phyloP scores from a whole-genome alignment of 1,140 invertebrate species.

The Antheraea pernyi region DNA sequence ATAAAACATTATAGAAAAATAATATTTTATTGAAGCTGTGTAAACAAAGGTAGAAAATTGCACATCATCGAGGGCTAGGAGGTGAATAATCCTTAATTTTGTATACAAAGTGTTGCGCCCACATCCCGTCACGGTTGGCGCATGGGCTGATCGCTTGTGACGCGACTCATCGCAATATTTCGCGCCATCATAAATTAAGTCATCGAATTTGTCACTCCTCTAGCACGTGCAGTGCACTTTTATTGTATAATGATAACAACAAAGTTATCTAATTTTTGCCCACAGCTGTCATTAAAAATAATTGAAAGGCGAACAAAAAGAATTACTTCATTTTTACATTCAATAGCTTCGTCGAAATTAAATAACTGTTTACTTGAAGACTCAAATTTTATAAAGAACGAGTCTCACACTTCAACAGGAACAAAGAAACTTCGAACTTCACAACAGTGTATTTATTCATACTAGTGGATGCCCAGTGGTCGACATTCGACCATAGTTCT shows the following conservation, averaged over 20 bases:
- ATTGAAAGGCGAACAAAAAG: neutral
- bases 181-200: conserved; percentile 34
- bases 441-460: no score
- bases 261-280: neutral
- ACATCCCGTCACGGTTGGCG: conserved; percentile 46
- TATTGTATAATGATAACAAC: neutral
- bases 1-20: no score
- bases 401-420: no score
- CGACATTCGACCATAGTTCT: no score
- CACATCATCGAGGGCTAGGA: conserved; percentile 39
- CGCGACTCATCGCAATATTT: conserved; percentile 34
- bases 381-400: no score
- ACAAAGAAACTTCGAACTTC: no score
- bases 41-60: conserved; percentile 29
- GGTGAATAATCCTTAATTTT: conserved; percentile 70
- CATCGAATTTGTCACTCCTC: conserved; percentile 25
- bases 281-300: neutral
- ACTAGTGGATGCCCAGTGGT: no score
- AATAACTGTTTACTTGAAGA: no score
- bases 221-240: conserved; percentile 25
- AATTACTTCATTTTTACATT: no score
- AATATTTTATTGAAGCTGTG: neutral
- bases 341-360: no score
- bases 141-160: conserved; percentile 37
- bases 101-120: conserved; percentile 52